Base-by-base conservation (phyloP, 2,888 invertebrate species). In the Ectemnius lituratus region DNA sequence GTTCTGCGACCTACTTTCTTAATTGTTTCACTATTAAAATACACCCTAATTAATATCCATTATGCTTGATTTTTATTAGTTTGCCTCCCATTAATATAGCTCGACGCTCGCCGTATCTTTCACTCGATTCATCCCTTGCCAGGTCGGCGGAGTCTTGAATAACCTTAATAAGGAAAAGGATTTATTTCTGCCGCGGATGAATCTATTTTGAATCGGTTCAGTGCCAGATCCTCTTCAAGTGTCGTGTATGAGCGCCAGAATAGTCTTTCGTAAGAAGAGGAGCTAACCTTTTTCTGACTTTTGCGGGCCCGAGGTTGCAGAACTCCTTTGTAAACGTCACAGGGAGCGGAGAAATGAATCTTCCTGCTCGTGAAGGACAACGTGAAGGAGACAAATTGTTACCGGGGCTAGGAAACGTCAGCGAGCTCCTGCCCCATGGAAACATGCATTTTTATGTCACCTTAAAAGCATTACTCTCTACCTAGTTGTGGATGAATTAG, bases 21-120 rank as follows among this genome's bases (percentile, higher is more conserved):
- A 87, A 88, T 88, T 88, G 87, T 86, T 81, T 87, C 84, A 79
- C 84, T 84, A 87, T 86, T 86, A 87, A 88, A 88, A 86, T 87
- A 82, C 86, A 82, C 84, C 85, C 81, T 87, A 86, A 88, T 88
- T 87, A 88, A 87, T 88, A 88, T 85, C 84, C 82, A 84, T 87
- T 86, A 80, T 81, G 76, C 71, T 73, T 81, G 75, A 84, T 86
- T 87, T 88, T 87, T 87, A 87, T 88, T 81, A 80, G 82, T 68
- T 61, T 67, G 68, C 37, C 8, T 6, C 37, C 37, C 37, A 11
- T 37, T 37, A 37, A 37, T 37, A 11, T 59, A 59, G 73, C 78
- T 78, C 76, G 76, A 78, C 76, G 67, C 62, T 60, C 76, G 67
- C 62, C 63, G 58, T 66, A 67, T 68, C 69, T 69, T 14, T 45